These are phyloP conservation scores for Rhorus exstirpatorius DNA, from an alignment of 2,888 invertebrate genomes.

Conservation along the genomic window DNA sequence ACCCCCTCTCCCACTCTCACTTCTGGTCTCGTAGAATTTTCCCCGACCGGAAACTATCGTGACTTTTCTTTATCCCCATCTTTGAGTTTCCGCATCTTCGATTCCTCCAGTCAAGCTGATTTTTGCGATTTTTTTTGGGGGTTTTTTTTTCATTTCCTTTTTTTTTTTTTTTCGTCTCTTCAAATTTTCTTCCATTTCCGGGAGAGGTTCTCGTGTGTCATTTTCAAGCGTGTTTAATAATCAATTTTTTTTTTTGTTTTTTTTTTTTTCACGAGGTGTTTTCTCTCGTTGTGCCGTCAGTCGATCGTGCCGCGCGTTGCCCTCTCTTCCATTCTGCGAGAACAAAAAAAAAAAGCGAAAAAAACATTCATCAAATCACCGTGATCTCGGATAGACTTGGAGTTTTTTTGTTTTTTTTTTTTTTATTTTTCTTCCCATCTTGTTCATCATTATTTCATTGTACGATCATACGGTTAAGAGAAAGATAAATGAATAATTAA, in stretches of 20 bases:
- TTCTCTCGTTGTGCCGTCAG: slow-evolving; percentile 83
- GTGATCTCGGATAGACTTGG: slow-evolving; percentile 1
- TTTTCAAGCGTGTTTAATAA: slow-evolving; percentile 73
- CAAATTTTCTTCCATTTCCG: slow-evolving; percentile 37
- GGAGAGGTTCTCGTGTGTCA: slow-evolving; percentile 62
- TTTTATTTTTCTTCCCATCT: background rate
- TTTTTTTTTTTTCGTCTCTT: slow-evolving; percentile 56
- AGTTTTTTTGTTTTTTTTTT: slow-evolving; percentile 3
- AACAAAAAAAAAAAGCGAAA: slow-evolving; percentile 28
- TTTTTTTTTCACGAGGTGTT: slow-evolving; percentile 73
- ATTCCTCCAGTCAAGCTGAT: too few species aligned
- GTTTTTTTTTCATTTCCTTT: background rate
- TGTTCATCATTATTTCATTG: background rate
- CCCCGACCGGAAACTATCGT: too few species aligned
- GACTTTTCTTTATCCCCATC: too few species aligned
- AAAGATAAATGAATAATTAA: background rate
- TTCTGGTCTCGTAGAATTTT: too few species aligned
- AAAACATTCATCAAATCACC: slow-evolving; percentile 5
- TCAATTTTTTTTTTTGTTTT: slow-evolving; percentile 17
- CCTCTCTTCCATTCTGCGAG: slow-evolving; percentile 85
- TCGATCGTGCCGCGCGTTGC: slow-evolving; percentile 84
- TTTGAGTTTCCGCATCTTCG: too few species aligned
- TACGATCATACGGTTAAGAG: background rate
- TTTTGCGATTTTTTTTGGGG: too few species aligned
- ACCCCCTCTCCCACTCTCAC: too few species aligned